Conservation (phyloP, 1,140 invertebrate genomes). For the Drosophila aff. region DNA sequence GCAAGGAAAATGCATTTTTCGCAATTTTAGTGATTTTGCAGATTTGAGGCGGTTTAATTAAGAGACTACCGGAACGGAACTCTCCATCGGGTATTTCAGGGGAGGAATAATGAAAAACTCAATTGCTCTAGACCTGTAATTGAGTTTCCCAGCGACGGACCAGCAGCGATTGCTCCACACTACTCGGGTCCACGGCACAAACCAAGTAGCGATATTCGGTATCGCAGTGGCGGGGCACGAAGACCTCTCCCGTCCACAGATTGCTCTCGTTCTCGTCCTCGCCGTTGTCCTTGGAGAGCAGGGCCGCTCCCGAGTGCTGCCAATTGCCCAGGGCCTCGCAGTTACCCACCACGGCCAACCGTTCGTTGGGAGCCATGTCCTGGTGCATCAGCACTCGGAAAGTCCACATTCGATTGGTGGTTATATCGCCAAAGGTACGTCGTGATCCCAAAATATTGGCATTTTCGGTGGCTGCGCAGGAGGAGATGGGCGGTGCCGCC, state of each 20-base stretch:
- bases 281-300: constrained; percentile 70
- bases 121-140: constrained; percentile 83
- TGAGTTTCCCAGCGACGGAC: constrained; percentile 94
- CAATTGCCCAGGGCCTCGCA: constrained; percentile 86
- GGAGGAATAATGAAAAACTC: constrained; percentile 1
- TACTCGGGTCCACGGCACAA: constrained; percentile 87
- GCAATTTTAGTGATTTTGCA: background rate
- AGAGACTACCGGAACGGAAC: constrained; percentile 13
- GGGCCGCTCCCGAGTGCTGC: constrained; percentile 85
- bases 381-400: constrained; percentile 75
- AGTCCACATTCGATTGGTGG: constrained; percentile 85
- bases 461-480: constrained; percentile 22
- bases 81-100: constrained; percentile 16
- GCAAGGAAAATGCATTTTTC: background rate
- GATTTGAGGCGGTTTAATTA: background rate
- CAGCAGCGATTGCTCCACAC: constrained; percentile 86
- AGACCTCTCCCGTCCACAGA: constrained; percentile 86
- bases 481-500: constrained; percentile 32
- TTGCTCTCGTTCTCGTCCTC: constrained; percentile 79
- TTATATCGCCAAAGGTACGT: constrained; percentile 59
- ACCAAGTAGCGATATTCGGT: constrained; percentile 93
- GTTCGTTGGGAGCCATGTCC: constrained; percentile 78
- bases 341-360: constrained; percentile 85
- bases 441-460: constrained; percentile 2
- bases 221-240: constrained; percentile 88